A percentile compares a stretch with the other conserved stretches of the same genome.
Evolutionary conservation across 2,113 vertebrate genomes (phyloP).

Genomic region (Nerophis lumbriciformis): DNA sequence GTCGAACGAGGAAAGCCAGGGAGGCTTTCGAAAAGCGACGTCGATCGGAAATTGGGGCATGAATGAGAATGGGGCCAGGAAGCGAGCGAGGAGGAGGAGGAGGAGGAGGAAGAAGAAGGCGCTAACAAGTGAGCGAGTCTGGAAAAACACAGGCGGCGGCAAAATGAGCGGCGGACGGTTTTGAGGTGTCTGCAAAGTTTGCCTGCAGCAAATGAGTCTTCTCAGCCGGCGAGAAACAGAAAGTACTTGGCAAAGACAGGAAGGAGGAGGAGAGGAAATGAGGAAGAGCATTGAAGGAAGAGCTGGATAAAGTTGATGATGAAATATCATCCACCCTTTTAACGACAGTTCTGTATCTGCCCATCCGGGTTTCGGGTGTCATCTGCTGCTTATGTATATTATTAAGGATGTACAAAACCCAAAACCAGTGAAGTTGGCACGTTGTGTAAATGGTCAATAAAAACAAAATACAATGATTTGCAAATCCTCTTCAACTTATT

Average conservation of each 20-base stretch:
- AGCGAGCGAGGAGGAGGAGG: slow-evolving; percentile 17
- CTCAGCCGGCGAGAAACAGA: slow-evolving; percentile 20
- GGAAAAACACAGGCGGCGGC: slow-evolving; percentile 14
- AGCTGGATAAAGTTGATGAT: slow-evolving; percentile 3
- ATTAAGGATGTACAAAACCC: too few relatives aligned
- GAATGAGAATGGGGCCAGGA: slow-evolving; percentile 27
- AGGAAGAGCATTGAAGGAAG: slow-evolving; percentile 2
- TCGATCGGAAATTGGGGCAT: slow-evolving; percentile 24
- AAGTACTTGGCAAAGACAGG: slow-evolving; percentile 1
- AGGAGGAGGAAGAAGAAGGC: slow-evolving; percentile 11
- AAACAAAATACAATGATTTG: too few relatives aligned
- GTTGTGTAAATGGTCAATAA: too few relatives aligned
- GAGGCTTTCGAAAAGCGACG: slow-evolving; percentile 10
- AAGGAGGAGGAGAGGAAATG: background rate
- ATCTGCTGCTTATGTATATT: too few relatives aligned
- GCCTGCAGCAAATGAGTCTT: slow-evolving; percentile 20
- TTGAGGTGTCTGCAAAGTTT: slow-evolving; percentile 31
- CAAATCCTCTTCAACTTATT: too few relatives aligned
- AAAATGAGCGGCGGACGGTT: slow-evolving; percentile 24
- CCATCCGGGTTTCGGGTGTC: too few relatives aligned
- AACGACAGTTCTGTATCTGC: too few relatives aligned
- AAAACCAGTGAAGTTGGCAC: too few relatives aligned
- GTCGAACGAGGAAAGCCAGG: background rate
- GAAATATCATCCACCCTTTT: too few relatives aligned
- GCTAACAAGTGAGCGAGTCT: slow-evolving; percentile 25